Percentiles rank a stretch among this genome's conserved stretches.
These are phyloP conservation scores for Lutjanus erythropterus DNA, from an alignment of 2,113 vertebrate species.

Conservation along the genomic window DNA sequence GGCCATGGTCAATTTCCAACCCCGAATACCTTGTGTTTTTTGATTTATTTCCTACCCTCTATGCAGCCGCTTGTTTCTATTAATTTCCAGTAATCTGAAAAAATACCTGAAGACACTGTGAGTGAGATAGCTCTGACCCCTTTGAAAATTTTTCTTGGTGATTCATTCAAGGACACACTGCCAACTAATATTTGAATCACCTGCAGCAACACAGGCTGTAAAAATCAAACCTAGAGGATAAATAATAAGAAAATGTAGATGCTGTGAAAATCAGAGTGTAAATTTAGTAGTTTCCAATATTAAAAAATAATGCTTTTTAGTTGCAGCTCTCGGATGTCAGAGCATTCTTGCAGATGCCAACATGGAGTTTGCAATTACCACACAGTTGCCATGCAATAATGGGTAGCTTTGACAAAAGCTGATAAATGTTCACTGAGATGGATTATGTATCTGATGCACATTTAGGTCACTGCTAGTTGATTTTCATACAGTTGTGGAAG, in stretches of 20 bases:
- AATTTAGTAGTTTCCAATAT: neutral
- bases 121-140: neutral
- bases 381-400: neutral
- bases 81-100: neutral
- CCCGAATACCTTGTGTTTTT: neutral
- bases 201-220: neutral
- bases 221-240: neutral
- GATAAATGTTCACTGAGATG: neutral
- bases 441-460: neutral
- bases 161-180: conserved; percentile 1
- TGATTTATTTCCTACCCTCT: neutral
- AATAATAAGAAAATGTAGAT: neutral
- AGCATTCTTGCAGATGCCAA: too few relatives aligned
- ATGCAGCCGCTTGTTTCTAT: neutral
- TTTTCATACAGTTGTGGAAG: conserved; percentile 8
- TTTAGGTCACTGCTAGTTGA: conserved; percentile 14
- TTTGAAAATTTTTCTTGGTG: neutral
- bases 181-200: neutral
- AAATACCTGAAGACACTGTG: neutral
- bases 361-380: neutral
- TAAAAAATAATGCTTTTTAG: neutral
- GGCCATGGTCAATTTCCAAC: too few relatives aligned
- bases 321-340: neutral
- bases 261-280: neutral
- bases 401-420: neutral